Evolutionary conservation across 1,140 invertebrate genomes (phyloP).

Genomic region (Reticulitermes speratus): DNA sequence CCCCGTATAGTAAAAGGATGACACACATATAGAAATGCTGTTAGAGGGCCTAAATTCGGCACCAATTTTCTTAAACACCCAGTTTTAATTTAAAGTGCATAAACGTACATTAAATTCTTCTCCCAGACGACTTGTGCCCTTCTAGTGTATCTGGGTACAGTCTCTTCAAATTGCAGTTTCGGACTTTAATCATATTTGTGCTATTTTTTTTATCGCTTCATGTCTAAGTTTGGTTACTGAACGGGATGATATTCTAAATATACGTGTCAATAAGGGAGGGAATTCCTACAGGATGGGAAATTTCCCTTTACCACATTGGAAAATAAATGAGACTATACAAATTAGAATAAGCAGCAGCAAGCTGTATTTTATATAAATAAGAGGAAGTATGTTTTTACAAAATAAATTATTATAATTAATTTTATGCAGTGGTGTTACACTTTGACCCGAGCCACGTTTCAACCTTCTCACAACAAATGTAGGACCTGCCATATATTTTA

Average conservation of each 20-base stretch:
- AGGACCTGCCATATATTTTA: slow-evolving; percentile 23
- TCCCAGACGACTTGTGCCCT: not conserved
- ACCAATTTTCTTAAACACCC: not conserved
- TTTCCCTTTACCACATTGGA: slow-evolving; percentile 25
- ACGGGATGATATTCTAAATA: not conserved
- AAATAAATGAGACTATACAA: slow-evolving; percentile 25
- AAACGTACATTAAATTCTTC: not conserved
- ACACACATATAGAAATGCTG: too few species aligned
- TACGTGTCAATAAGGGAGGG: not conserved
- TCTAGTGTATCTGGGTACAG: not conserved
- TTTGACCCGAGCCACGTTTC: not conserved
- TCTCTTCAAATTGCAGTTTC: not conserved
- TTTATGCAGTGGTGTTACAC: not conserved
- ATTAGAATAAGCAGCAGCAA: slow-evolving; percentile 24
- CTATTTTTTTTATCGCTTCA: not conserved
- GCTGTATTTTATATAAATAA: slow-evolving; percentile 26
- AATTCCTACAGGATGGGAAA: not conserved
- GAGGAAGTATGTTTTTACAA: slow-evolving; percentile 24
- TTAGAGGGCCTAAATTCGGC: not conserved
- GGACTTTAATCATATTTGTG: not conserved
- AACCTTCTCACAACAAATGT: slow-evolving; percentile 29
- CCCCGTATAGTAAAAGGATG: too few species aligned
- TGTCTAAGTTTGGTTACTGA: not conserved
- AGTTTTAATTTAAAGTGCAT: too few species aligned
- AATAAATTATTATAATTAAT: slow-evolving; percentile 26